A percentile compares a stretch with the other conserved stretches of the same genome.
phyloP scores from a whole-genome alignment of 2,888 invertebrate genomes.

The Dryobotodes eremita region DNA sequence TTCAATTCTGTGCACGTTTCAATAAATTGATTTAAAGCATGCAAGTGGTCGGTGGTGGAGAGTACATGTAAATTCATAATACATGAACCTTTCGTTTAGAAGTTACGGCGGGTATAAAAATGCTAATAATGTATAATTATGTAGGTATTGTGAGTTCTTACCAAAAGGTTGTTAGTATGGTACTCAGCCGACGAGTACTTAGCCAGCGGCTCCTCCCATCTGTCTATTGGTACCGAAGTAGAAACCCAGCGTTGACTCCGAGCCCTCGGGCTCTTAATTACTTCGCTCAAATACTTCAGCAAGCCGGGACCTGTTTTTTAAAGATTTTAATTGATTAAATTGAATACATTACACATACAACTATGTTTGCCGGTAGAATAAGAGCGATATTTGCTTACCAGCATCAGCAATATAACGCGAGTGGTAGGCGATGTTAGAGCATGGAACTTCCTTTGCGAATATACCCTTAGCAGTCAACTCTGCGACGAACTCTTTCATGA shows the following conservation, averaged over 20 bases:
- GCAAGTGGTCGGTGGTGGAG: too few relatives aligned
- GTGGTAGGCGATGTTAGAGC: slow-evolving; percentile 90
- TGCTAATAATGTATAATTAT: background rate
- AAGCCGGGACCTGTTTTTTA: slow-evolving; percentile 81
- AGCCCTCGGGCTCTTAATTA: slow-evolving; percentile 92
- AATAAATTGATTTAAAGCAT: too few relatives aligned
- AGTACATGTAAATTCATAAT: too few relatives aligned
- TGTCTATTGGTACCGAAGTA: slow-evolving; percentile 93
- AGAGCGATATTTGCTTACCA: background rate
- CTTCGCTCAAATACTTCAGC: slow-evolving; percentile 90
- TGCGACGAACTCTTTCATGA: slow-evolving; percentile 80
- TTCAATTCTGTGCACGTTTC: too few relatives aligned
- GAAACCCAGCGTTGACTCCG: slow-evolving; percentile 95
- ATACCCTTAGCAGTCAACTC: background rate
- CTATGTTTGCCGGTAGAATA: background rate
- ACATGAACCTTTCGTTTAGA: too few relatives aligned
- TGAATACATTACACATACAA: background rate
- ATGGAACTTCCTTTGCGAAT: slow-evolving; percentile 87
- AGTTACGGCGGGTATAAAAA: too few relatives aligned
- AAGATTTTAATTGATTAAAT: background rate
- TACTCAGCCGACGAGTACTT: slow-evolving; percentile 60
- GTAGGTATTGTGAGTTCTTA: slow-evolving; percentile 27
- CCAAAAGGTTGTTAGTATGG: slow-evolving; percentile 63
- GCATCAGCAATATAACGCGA: background rate
- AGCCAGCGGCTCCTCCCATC: slow-evolving; percentile 59